Percentiles rank a stretch among this genome's conserved stretches.
These are phyloP conservation scores for Zaprionus kolodkinae DNA, from an alignment of 1,140 invertebrate genomes.

Conservation along the genomic window DNA sequence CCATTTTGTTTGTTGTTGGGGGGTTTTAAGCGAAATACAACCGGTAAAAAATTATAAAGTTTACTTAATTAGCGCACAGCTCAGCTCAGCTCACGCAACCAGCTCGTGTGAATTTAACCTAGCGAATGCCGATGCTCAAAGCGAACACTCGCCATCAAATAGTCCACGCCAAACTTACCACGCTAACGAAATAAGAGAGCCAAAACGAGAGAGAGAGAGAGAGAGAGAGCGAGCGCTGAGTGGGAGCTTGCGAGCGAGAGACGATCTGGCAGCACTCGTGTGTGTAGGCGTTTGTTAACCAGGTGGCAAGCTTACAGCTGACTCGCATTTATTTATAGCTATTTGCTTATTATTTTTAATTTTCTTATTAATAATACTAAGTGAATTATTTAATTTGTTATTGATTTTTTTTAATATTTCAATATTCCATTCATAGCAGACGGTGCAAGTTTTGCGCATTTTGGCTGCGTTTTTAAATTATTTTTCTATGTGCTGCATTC, in stretches of 20 bases:
- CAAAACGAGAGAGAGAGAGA: constrained; percentile 19
- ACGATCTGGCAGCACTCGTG: background rate
- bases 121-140: constrained; percentile 42
- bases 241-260: background rate
- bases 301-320: background rate
- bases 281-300: background rate
- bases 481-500: too few species aligned
- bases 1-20: constrained; percentile 62
- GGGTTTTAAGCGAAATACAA: constrained; percentile 29
- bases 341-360: background rate
- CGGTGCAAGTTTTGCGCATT: too few species aligned
- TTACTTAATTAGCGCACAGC: constrained; percentile 61
- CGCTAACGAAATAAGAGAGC: too few species aligned
- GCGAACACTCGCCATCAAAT: constrained; percentile 11
- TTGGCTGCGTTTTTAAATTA: too few species aligned
- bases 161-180: constrained; percentile 18
- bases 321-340: background rate
- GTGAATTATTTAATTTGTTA: too few species aligned
- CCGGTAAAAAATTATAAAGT: constrained; percentile 61
- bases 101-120: constrained; percentile 40
- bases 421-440: too few species aligned
- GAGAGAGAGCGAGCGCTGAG: background rate
- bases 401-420: too few species aligned
- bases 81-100: constrained; percentile 37
- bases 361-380: too few species aligned